Conservation (phyloP, 2,888 invertebrate genomes). For the Mesopsocus fuscifrons region DNA sequence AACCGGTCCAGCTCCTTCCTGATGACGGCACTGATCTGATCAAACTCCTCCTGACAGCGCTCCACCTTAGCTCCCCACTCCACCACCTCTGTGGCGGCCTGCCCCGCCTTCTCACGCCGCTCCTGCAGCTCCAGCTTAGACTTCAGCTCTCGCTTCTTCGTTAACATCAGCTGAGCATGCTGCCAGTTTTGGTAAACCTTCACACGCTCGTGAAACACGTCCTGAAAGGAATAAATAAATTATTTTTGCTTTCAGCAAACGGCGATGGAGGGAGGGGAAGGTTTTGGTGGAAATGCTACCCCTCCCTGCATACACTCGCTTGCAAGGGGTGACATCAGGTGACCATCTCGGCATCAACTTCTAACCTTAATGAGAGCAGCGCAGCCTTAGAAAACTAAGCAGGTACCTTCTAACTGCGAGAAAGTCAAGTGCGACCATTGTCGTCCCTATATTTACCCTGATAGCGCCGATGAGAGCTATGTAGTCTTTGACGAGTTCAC, state of each 20-base stretch:
- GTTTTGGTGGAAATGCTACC: too few relatives aligned
- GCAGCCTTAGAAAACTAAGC: too few relatives aligned
- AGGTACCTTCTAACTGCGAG: too few relatives aligned
- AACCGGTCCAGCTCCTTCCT: constrained; percentile 87
- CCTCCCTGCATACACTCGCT: too few relatives aligned
- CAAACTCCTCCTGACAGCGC: constrained; percentile 88
- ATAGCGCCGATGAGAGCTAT: constrained; percentile 75
- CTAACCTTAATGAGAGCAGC: too few relatives aligned
- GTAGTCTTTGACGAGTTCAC: constrained; percentile 92
- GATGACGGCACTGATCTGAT: constrained; percentile 83
- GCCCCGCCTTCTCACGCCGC: constrained; percentile 74
- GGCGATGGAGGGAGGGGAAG: too few relatives aligned
- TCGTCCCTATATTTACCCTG: constrained; percentile 39
- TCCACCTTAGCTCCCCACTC: constrained; percentile 98
- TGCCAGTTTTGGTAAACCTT: constrained; percentile 96
- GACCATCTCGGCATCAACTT: too few relatives aligned
- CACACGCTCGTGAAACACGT: constrained; percentile 48
- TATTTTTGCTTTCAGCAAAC: too few relatives aligned
- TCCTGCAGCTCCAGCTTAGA: constrained; percentile 80
- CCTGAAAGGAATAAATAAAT: constrained; percentile 27
- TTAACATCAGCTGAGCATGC: constrained; percentile 84
- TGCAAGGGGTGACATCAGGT: too few relatives aligned
- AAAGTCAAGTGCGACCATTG: too few relatives aligned
- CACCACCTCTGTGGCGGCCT: constrained; percentile 75
- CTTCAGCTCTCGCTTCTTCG: constrained; percentile 84